phyloP scores from a whole-genome alignment of 2,888 invertebrate genomes.

The Diaperis boleti region DNA sequence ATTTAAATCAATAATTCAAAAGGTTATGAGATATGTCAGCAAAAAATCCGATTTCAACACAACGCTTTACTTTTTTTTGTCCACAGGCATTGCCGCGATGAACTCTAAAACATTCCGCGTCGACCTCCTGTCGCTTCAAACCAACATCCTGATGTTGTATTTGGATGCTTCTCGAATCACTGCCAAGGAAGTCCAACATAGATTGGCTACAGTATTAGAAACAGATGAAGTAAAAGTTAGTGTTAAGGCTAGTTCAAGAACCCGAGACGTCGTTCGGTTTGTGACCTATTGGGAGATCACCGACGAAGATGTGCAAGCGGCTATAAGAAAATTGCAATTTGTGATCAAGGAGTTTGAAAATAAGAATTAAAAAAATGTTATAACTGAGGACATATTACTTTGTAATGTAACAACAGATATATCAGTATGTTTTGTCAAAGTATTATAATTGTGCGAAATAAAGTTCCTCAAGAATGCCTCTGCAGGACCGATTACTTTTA shows the following conservation, averaged over 20 bases:
- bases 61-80: background rate
- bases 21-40: too few relatives aligned
- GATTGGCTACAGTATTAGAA: constrained; percentile 67
- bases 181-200: constrained; percentile 69
- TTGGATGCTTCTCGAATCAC: constrained; percentile 67
- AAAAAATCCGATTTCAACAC: too few relatives aligned
- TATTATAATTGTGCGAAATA: too few relatives aligned
- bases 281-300: constrained; percentile 80
- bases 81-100: constrained; percentile 72
- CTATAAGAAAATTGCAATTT: constrained; percentile 77
- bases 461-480: too few relatives aligned
- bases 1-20: too few relatives aligned
- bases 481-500: too few relatives aligned
- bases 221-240: constrained; percentile 68
- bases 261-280: constrained; percentile 73
- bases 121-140: constrained; percentile 74
- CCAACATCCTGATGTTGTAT: constrained; percentile 81
- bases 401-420: too few relatives aligned
- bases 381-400: background rate
- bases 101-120: constrained; percentile 74
- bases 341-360: constrained; percentile 73
- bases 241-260: constrained; percentile 73
- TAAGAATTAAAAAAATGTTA: background rate
- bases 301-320: constrained; percentile 75
- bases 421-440: too few relatives aligned